Evolutionary conservation across 2,888 invertebrate species (phyloP), one percentile per base, ranked within the genome.

Genomic region (Penaeus monodon): DNA sequence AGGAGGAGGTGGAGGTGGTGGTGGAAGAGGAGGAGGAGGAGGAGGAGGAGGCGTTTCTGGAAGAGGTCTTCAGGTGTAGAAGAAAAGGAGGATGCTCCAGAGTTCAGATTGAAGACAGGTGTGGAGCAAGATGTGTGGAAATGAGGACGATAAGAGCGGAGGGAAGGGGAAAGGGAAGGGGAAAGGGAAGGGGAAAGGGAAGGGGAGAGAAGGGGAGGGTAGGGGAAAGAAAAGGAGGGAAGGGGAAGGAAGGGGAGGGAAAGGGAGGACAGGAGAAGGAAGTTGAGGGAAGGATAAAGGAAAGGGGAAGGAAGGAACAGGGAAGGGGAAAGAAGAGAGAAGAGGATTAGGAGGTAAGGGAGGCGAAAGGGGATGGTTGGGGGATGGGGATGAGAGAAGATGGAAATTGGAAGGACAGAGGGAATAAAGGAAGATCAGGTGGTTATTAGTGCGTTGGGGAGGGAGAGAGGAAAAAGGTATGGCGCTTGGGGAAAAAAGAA

Each of bases 231-330:
- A 3, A 10, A 22, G 12, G 3, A n/a, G 12, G 0, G 3, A 68
- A 17, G 70, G 24, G 3, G 0, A 10, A 3, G 27, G 1, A 2
- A 2, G 14, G 17, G 3, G 29, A 24, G 29, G 17, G n/a, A 20
- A 10, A 12, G 12, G 24, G 17, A 2, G 12, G 3, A 22, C 0
- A 20, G 17, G 2, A n/a, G 3, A 68, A 10, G 70, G 70, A 3
- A 12, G 2, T 22, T 0, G 3, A 14, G 12, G 8, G 24, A 17
- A 68, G 70, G n/a, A 10, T 1, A 14, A 2, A n/a, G 70, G 12
- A 14, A 0, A 14, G n/a, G n/a, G n/a, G 24, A 2, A 3, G 2
- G n/a, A 20, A 24, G n/a, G n/a, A 24, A 2, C 1, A 27, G 2
- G 70, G 70, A 27, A 14, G n/a, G 70, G 17, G 20, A 70, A 1